Evolutionary conservation across 30 jellyfish, hydroid and myxozoan species (phyloP).

Genomic region (Nemopilema nomurai): DNA sequence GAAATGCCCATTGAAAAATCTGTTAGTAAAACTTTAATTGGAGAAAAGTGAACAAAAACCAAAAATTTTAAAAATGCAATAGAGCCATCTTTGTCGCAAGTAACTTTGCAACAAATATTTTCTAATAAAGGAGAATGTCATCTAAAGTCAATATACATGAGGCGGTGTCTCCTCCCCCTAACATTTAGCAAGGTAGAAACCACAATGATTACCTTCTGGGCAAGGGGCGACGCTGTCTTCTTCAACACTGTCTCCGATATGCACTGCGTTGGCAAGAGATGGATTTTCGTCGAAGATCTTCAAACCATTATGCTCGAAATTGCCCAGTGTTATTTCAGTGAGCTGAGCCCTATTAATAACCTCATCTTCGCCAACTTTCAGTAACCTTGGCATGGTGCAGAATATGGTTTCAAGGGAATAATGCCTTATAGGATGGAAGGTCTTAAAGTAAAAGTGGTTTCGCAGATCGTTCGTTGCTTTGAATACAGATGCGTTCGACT

Average conservation of each 20-base stretch:
- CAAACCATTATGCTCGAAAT: background rate
- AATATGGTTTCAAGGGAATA: slow-evolving; percentile 78
- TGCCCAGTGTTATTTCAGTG: background rate
- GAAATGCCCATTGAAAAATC: too few relatives aligned
- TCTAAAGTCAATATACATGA: too few relatives aligned
- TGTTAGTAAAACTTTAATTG: too few relatives aligned
- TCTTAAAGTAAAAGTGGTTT: slow-evolving; percentile 58
- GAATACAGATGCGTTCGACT: slow-evolving; percentile 79
- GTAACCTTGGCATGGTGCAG: slow-evolving; percentile 59
- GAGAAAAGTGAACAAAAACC: too few relatives aligned
- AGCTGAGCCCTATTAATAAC: slow-evolving; percentile 17
- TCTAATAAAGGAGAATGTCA: too few relatives aligned
- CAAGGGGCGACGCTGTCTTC: background rate
- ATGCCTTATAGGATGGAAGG: slow-evolving; percentile 74
- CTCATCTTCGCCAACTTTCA: slow-evolving; percentile 76
- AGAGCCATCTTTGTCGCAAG: too few relatives aligned
- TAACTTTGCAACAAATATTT: too few relatives aligned
- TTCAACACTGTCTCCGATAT: background rate
- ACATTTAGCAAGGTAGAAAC: background rate
- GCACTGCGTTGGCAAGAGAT: slow-evolving; percentile 13
- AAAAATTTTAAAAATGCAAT: too few relatives aligned
- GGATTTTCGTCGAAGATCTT: background rate
- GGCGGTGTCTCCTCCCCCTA: background rate
- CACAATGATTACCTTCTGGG: background rate
- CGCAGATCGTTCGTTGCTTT: slow-evolving; percentile 57